Conservation (phyloP, 2,113 vertebrate species). For the Bagarius yarrelli region DNA sequence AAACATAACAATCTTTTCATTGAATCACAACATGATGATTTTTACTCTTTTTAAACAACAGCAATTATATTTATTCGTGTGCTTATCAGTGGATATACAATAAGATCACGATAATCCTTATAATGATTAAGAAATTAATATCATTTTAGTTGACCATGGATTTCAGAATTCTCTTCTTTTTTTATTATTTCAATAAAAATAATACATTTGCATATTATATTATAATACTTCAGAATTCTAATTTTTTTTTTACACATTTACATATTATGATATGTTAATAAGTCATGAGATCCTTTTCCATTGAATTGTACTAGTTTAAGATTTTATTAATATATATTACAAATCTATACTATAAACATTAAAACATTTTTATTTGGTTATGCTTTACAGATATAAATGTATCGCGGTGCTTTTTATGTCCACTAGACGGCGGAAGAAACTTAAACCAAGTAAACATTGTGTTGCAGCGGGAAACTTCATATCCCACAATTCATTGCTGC, state of each 20-base stretch:
- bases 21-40: background rate
- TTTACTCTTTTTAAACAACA: background rate
- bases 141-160: too few relatives aligned
- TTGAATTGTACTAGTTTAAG: too few relatives aligned
- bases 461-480: background rate
- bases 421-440: slow-evolving; percentile 44
- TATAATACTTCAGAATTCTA: background rate
- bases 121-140: too few relatives aligned
- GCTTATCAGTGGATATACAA: background rate
- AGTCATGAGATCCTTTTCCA: too few relatives aligned
- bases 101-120: background rate
- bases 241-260: too few relatives aligned
- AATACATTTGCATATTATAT: background rate
- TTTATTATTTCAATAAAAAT: background rate
- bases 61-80: background rate
- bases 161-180: too few relatives aligned
- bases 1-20: background rate
- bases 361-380: too few relatives aligned
- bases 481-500: slow-evolving; percentile 22
- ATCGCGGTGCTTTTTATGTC: slow-evolving; percentile 9
- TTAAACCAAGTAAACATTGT: background rate
- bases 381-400: background rate
- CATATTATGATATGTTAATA: too few relatives aligned
- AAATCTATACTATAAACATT: too few relatives aligned
- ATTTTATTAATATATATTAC: too few relatives aligned